Conservation (phyloP, 2,888 invertebrate species). For the Netelia fuscicornis region DNA sequence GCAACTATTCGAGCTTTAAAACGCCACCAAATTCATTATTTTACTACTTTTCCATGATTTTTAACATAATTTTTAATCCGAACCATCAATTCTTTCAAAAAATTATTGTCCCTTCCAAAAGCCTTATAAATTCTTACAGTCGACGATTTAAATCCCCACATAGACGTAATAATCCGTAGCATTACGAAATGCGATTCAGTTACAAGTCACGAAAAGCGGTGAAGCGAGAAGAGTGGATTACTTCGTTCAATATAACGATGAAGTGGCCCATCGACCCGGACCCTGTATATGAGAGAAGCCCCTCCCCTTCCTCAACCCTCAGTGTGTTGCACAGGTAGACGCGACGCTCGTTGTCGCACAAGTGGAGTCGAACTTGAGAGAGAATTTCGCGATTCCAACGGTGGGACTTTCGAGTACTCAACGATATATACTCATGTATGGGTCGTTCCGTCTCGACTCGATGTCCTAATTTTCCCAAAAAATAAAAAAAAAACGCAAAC, state of each 20-base stretch:
- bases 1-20: too few species aligned
- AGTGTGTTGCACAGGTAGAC: conserved; percentile 40
- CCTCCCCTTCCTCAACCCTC: not conserved
- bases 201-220: conserved; percentile 12
- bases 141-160: too few species aligned
- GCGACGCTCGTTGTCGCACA: conserved; percentile 37
- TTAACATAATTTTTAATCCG: too few species aligned
- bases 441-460: conserved; percentile 5
- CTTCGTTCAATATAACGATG: conserved; percentile 52
- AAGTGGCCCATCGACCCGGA: conserved; percentile 60
- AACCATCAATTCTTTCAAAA: too few species aligned
- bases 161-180: not conserved
- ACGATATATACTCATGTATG: conserved; percentile 5
- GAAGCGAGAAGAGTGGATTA: conserved; percentile 43
- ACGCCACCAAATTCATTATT: too few species aligned
- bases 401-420: conserved; percentile 30
- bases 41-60: too few species aligned
- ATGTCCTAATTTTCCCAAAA: not conserved
- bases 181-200: conserved; percentile 16
- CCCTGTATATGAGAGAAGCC: conserved; percentile 1
- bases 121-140: too few species aligned
- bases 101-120: too few species aligned
- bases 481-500: not conserved
- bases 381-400: conserved; percentile 59
- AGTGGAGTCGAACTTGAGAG: conserved; percentile 54